Evolutionary conservation across 2,888 invertebrate species (phyloP), one percentile per base, ranked within the genome.

Genomic region (Brenthis ino): DNA sequence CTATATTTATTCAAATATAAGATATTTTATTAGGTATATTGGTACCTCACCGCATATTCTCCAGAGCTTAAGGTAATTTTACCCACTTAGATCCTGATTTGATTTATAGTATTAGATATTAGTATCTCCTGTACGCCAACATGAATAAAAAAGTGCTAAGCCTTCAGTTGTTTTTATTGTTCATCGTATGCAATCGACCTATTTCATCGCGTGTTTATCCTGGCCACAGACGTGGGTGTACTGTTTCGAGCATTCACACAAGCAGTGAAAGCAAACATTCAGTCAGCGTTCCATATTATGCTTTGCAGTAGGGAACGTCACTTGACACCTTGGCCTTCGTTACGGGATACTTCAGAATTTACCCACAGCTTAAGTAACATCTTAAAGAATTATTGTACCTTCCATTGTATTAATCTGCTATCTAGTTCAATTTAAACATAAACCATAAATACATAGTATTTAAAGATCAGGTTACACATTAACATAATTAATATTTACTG

Each of bases 261-360:
- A 80, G 73, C 80, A 87, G 90, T 86, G 91, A 91, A 91, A 92
- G 91, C 91, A 86, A 87, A 90, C 87, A 78, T 71, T 73, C 72
- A 83, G 81, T 83, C 83, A 82, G 81, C 88, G 88, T 86, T 87
- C 83, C 85, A 86, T 84, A 85, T 86, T 85, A 85, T 85, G 87
- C 87, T 82, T 85, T 84, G 86, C 20, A 20, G 20, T 84, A 81
- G 79, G 80, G 81, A 82, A 76, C 78, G 89, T 86, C 84, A 91
- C 87, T 82, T 85, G 91, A 92, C 85, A 90, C 88, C 85, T 81
- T 83, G 85, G 82, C 84, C 84, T 86, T 86, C 85, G 81, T 78
- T 76, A 78, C 81, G 72, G 64, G 68, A 72, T 61, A 72, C 72
- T 70, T 70, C 43, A 53, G 16, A 50, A 63, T 67, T 47, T 20